Conservation (phyloP, 2,888 invertebrate species). For the Galerucella nymphaeae region DNA sequence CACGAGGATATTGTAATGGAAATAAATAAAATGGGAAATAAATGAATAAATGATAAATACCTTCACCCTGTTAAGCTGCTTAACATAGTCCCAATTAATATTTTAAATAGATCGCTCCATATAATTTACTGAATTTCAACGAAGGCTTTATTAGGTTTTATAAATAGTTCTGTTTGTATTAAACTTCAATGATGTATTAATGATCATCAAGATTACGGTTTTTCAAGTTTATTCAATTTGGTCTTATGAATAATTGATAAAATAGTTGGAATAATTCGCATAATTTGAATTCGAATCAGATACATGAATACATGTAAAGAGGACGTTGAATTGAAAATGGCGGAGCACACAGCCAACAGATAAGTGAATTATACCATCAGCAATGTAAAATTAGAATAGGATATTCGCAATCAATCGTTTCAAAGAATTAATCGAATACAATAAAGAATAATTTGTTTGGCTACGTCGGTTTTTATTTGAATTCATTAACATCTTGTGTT, state of each 20-base stretch:
- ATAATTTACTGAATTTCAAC: background rate
- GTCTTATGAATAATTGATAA: background rate
- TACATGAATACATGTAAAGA: slow-evolving; percentile 3
- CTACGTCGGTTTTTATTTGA: background rate
- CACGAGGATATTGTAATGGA: no score
- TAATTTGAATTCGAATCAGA: slow-evolving; percentile 4
- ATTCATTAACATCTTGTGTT: no score
- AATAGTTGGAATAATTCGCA: slow-evolving; percentile 4
- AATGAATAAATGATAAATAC: no score
- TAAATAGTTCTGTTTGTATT: background rate
- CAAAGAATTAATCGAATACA: background rate
- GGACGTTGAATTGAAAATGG: background rate
- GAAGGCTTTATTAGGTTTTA: background rate
- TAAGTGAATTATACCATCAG: background rate
- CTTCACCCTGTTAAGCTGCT: no score
- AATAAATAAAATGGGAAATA: no score
- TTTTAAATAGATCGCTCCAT: background rate
- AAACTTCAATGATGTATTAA: slow-evolving; percentile 3
- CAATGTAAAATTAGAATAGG: background rate
- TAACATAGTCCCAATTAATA: background rate
- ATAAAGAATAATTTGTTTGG: background rate
- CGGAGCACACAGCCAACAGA: background rate
- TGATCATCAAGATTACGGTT: background rate
- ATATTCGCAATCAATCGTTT: background rate
- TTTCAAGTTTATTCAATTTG: background rate